phyloP scores from a whole-genome alignment of 2,113 vertebrate genomes.

The Saccopteryx leptura region DNA sequence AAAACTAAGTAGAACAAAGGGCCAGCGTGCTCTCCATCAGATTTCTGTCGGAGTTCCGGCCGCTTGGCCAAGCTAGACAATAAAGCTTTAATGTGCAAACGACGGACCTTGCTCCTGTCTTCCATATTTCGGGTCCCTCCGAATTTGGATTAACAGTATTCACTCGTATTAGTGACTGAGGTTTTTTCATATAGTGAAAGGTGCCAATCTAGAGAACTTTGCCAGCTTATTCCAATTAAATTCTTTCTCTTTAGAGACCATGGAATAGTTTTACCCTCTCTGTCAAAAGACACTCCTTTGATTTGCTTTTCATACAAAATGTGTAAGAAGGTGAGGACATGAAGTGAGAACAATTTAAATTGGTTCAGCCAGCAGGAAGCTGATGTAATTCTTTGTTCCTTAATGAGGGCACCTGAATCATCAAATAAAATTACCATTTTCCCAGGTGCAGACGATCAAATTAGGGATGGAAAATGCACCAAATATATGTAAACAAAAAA shows the following conservation, averaged over 20 bases:
- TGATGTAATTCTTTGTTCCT: slow-evolving; percentile 67
- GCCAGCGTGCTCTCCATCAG: too few relatives aligned
- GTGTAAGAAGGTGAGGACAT: background rate
- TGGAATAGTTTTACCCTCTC: slow-evolving; percentile 40
- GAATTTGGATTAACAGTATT: too few relatives aligned
- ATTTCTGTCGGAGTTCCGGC: too few relatives aligned
- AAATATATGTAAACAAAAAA: slow-evolving; percentile 69
- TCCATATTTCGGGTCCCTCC: too few relatives aligned
- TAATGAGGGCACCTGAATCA: slow-evolving; percentile 77
- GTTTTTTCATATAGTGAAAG: background rate
- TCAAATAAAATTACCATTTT: slow-evolving; percentile 69
- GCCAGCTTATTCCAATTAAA: slow-evolving; percentile 50
- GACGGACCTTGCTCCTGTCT: too few relatives aligned
- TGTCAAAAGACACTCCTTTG: slow-evolving; percentile 51
- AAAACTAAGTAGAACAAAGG: too few relatives aligned
- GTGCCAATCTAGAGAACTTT: background rate
- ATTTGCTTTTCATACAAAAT: slow-evolving; percentile 49
- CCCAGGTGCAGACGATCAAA: slow-evolving; percentile 80
- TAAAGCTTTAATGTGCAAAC: too few relatives aligned
- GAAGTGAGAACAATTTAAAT: slow-evolving; percentile 72
- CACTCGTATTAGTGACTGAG: background rate
- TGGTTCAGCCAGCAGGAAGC: slow-evolving; percentile 63
- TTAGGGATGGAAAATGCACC: slow-evolving; percentile 65
- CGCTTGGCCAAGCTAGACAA: too few relatives aligned
- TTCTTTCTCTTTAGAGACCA: slow-evolving; percentile 36